Percentiles rank a stretch among this genome's conserved stretches.
Conservation (phyloP, 2,888 invertebrate species). For the Leucophenga montana region DNA sequence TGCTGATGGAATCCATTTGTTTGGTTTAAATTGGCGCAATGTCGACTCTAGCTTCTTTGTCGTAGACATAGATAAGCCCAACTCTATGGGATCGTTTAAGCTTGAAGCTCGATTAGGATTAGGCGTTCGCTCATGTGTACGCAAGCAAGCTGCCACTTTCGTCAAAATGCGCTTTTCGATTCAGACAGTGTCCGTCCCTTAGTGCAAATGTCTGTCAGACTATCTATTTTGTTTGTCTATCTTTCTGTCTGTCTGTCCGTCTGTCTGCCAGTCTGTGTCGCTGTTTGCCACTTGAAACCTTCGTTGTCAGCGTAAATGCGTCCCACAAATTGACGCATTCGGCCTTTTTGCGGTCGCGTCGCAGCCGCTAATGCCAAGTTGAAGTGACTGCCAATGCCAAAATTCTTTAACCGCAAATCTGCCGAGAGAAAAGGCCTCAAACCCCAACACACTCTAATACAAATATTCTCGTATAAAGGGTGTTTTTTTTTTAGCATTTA, state of each 20-base stretch:
- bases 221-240: neutral
- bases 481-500: no score
- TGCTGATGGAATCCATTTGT: constrained; percentile 39
- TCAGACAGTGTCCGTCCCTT: neutral
- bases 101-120: constrained; percentile 18
- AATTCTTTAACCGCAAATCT: constrained; percentile 16
- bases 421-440: constrained; percentile 1
- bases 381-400: neutral
- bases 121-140: neutral
- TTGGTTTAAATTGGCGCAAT: constrained; percentile 60
- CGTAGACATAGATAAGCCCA: constrained; percentile 36
- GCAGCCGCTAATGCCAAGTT: neutral
- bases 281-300: constrained; percentile 17
- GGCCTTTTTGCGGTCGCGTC: constrained; percentile 5
- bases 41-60: constrained; percentile 22
- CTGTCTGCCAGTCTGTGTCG: no score
- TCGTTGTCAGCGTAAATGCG: constrained; percentile 15
- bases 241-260: constrained; percentile 14
- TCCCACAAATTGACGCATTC: constrained; percentile 15
- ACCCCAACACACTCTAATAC: no score
- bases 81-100: neutral
- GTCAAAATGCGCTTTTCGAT: neutral
- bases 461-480: no score
- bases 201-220: no score
- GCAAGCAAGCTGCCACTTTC: neutral